Percentiles rank a stretch among this genome's conserved stretches.
Evolutionary conservation across 2,888 invertebrate genomes (phyloP).

Genomic region (Homarus gammarus): DNA sequence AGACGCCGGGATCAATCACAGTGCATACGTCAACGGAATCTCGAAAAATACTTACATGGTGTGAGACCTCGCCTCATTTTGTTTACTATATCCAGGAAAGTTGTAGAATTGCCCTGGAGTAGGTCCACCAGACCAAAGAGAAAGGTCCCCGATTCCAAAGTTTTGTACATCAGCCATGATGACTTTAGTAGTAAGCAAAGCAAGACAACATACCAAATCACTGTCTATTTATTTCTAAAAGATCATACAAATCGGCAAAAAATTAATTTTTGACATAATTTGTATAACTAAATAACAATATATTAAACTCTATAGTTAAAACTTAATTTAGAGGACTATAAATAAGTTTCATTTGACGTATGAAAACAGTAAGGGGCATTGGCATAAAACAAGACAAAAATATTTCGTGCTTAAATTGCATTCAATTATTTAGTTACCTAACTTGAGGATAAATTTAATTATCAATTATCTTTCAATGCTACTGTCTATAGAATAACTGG

Average conservation of each 20-base stretch:
- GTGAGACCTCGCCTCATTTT: slow-evolving; percentile 44
- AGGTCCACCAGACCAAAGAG: slow-evolving; percentile 61
- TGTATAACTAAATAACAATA: not conserved
- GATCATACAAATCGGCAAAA: too few relatives aligned
- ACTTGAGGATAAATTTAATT: too few relatives aligned
- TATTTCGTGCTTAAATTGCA: too few relatives aligned
- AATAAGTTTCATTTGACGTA: slow-evolving; percentile 5
- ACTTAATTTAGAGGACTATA: not conserved
- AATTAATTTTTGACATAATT: too few relatives aligned
- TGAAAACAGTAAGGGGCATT: slow-evolving; percentile 29
- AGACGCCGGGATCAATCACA: not conserved
- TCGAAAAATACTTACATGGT: slow-evolving; percentile 57
- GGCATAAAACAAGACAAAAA: too few relatives aligned
- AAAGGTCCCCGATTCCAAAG: not conserved
- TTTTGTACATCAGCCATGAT: slow-evolving; percentile 39
- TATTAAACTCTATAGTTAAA: not conserved
- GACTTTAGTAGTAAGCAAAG: not conserved
- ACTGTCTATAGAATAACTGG: too few relatives aligned
- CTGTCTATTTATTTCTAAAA: not conserved
- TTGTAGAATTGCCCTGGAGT: slow-evolving; percentile 56
- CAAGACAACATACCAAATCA: slow-evolving; percentile 4
- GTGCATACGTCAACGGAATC: not conserved
- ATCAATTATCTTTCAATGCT: too few relatives aligned
- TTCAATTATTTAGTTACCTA: too few relatives aligned
- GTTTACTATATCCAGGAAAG: slow-evolving; percentile 19